Evolutionary conservation across 2,888 invertebrate species (phyloP), one percentile per base, ranked within the genome.

Genomic region (Drosophila barbarae): DNA sequence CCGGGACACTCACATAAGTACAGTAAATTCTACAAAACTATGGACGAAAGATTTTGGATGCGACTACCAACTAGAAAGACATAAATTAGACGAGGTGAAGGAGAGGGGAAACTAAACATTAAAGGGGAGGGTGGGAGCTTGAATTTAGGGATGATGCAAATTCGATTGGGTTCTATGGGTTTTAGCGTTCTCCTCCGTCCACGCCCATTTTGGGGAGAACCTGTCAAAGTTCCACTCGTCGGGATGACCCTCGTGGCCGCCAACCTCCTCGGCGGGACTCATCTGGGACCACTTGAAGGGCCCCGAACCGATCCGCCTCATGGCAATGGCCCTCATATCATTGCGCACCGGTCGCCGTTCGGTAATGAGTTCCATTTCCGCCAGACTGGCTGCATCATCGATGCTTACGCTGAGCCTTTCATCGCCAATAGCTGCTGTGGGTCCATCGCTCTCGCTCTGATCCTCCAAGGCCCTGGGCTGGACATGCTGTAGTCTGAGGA

Each of bases 241-340:
- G 2, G 90, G 90, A 73, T 90, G 90, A 0, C 90, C 90, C 44
- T 82, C 82, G 51, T 90, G 90, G 39, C 80, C 80, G 4, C 63
- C 63, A 10, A 38, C 59, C 49, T 76, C 84, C 44, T 78, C 84
- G 3, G 78, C 53, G 44, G 84, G 79, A 38, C 72, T 83, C 55
- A 85, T 83, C 1, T 80, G 70, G 2, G 90, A 90, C 89, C 89
- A 89, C 59, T 86, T 88, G 54, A 89, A 89, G 1, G 89, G 90
- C 3, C 86, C 87, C 13, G 77, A 82, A 12, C 73, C 80, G 5
- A 77, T 74, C 28, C 82, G 72, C 3, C 86, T 61, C 84, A 87
- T 77, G 1, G 87, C 88, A 15, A 88, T 76, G 8, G 89, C 89
- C 2, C 87, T 74, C 77, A 89, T 87, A 63, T 89, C 89, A 66